Evolutionary conservation across 2,797 vertebrate species (phyloP), one percentile per base, ranked within the genome.

Genomic region (Mormyrus hasselquistii): DNA sequence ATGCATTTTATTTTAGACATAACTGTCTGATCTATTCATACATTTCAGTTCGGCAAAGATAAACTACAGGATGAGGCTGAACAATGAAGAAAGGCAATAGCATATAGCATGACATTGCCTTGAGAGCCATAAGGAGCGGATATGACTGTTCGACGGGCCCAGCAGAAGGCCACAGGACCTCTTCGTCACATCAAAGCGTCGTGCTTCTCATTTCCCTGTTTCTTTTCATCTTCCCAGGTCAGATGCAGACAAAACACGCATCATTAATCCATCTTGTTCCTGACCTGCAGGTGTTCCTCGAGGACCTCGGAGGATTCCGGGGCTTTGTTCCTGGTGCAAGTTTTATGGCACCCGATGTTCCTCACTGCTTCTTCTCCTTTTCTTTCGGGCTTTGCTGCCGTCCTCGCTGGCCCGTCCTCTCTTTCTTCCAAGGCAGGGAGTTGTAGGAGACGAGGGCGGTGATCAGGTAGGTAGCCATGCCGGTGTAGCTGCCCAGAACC

Each of bases 391-490:
- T 52, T 88, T 59, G 44, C 88, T 10, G 12, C 87, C 19, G 55
- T 41, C 88, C 73, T 76, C 85, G 34, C 41, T 52, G 53, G 1
- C 19, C n/a, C 9, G 12, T 57, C 16, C 44, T 47, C 0, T 34
- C 59, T 0, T 90, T 79, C 90, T 87, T 94, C 96, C 96, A 96
- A 2, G 95, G 95, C 91, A 97, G 93, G 89, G 93, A 92, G 90
- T 93, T 93, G 93, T 97, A 97, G 52, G 96, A 97, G 19, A 96
- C 88, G 52, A 95, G 88, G 0, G 95, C 93, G 0, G 95, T 95
- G 87, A 96, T 89, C 50, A 96, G 93, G 93, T 96, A 97, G 0
- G 93, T 93, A 9, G 93, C 91, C 95, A 96, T 96, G 88, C 96
- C 96, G 0, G 94, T 93, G 92, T 96, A 96, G 57, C 92, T 91